A percentile compares a stretch with the other conserved stretches of the same genome.
Conservation (phyloP, 2,797 vertebrate genomes). For the Crocodylus rhombifer region DNA sequence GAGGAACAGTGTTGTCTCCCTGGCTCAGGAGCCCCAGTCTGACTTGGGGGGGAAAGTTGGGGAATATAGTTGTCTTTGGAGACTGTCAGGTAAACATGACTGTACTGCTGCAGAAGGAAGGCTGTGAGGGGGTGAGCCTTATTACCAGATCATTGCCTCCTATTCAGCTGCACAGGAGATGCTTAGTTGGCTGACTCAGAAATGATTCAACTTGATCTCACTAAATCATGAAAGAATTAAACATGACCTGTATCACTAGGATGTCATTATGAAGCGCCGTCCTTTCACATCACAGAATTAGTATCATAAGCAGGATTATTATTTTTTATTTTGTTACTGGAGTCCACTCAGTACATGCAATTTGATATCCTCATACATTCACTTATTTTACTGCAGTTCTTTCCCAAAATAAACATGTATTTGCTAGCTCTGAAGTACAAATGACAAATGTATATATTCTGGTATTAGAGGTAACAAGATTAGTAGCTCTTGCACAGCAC, state of each 20-base stretch:
- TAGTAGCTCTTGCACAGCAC: constrained; percentile 61
- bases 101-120: too few relatives aligned
- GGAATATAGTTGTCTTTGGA: too few relatives aligned
- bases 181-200: not conserved
- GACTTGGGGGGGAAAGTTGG: too few relatives aligned
- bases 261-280: constrained; percentile 37
- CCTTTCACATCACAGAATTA: constrained; percentile 58
- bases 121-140: too few relatives aligned
- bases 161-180: not conserved
- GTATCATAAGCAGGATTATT: not conserved
- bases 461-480: constrained; percentile 63
- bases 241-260: not conserved
- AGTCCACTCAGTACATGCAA: constrained; percentile 54
- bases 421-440: constrained; percentile 38
- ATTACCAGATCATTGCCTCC: not conserved
- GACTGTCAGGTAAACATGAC: too few relatives aligned
- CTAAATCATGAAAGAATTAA: not conserved
- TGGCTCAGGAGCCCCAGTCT: too few relatives aligned
- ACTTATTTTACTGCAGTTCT: constrained; percentile 66
- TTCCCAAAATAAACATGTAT: constrained; percentile 38
- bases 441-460: constrained; percentile 71
- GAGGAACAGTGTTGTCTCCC: too few relatives aligned
- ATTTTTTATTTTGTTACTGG: too few relatives aligned
- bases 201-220: not conserved
- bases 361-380: constrained; percentile 69